Base-by-base conservation (phyloP, 1,140 invertebrate genomes). In the Drosophila varians region DNA sequence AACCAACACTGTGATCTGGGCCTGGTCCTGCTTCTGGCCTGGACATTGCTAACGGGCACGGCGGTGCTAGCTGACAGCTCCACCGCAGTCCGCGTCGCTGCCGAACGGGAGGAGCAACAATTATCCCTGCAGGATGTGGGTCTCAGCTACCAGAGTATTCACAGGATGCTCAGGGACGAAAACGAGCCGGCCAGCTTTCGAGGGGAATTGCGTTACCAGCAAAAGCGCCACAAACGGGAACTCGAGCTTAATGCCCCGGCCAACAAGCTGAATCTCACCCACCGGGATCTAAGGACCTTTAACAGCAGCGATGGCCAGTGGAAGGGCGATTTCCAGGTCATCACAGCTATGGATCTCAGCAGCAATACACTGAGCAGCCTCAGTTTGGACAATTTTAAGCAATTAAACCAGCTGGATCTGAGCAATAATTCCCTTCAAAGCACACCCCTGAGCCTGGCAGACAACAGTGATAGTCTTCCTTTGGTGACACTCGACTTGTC, bases 401-500 rank as follows among this genome's bases (percentile, higher is more conserved):
- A 69, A 25, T 57, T 90, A 31, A 71, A 65, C 9, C 48, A 78
- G 16, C 55, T 90, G 34, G 66, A 88, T 46, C 45, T 77, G 7
- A 73, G 82, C 48, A 72, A 76, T 12, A 90, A 90, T 36, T 49
- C 68, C 12, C 26, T 90, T 28, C 47, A n/a, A 4, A n/a, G 7
- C 1, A 12, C 25, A 8, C 57, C 73, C 1, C 42, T 86, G 0
- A 65, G 68, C 6, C 12, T 86, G 16, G 55, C 54, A 0, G 62
- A 52, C 34, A 12, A 7, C n/a, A 31, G 46, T 36, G 43, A 51
- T 9, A 38, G 36, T 56, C 88, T 77, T 0, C 43, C 47, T 0
- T 28, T 93, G 6, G 70, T 83, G 6, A 75, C 82, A 4, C 72
- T 94, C 9, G 92, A 94, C 74, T 75, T 94, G 3, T 92, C 93